Evolutionary conservation across 2,797 vertebrate genomes (phyloP), one percentile per base, ranked within the genome.

Genomic region (Capromys pilorides): DNA sequence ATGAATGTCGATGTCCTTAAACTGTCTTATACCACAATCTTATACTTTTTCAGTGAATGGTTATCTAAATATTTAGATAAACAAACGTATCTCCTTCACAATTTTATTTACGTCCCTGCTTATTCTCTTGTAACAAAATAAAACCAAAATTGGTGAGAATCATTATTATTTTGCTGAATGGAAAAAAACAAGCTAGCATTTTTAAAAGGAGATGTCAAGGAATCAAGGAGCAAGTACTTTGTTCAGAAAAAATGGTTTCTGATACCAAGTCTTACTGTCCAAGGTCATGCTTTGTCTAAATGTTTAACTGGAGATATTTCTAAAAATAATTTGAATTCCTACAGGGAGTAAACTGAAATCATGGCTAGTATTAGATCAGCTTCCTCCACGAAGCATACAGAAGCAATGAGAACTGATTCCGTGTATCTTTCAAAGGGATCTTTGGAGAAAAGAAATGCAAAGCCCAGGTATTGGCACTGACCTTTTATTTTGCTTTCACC

Each of bases 401-500:
- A 83, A 95, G 28, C 33, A 90, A 36, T 28, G 51, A 93, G 59
- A 93, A 26, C n/a, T 82, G 26, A 94, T 28, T 95, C 13, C 85
- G 41, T 39, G 28, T 51, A 59, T 14, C 3, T 10, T 26, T 33
- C 18, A 59, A 69, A 92, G n/a, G 13, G 9, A 69, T 57, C 71
- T 54, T 81, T 69, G 12, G 33, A 86, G 85, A 94, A 94, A 95
- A 45, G 28, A 80, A 59, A 90, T 33, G 73, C 33, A 83, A 95
- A 85, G n/a, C 18, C 41, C 4, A 94, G 49, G 1, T 62, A 24
- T 13, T 0, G 1, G 24, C 80, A 98, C 98, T 97, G 57, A 98
- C 98, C 98, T 98, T 97, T 95, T 93, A 97, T 94, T 0, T 87
- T 97, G 91, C 97, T 97, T 8, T 97, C 93, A 89, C 96, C 97